Conservation (phyloP, 2,888 invertebrate species). For the Parochlus steinenii region DNA sequence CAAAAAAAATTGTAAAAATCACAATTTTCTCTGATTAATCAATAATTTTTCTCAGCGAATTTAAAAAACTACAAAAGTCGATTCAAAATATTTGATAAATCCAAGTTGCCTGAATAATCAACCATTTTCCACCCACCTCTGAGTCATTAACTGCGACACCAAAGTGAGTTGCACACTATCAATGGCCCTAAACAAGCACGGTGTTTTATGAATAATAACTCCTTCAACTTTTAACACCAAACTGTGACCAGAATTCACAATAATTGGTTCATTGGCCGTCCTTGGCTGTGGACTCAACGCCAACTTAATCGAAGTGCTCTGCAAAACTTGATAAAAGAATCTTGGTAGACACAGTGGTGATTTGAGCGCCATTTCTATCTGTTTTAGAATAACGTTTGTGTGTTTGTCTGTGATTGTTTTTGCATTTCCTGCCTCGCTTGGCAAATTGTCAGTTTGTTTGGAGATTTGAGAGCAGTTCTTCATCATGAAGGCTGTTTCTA, state of each 20-base stretch:
- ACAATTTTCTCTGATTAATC: too few relatives aligned
- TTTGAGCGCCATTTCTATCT: conserved; percentile 42
- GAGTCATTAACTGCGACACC: conserved; percentile 41
- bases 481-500: conserved; percentile 22
- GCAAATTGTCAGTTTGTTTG: conserved; percentile 23
- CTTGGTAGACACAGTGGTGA: conserved; percentile 54
- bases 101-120: too few relatives aligned
- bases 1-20: too few relatives aligned
- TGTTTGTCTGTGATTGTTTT: conserved; percentile 32
- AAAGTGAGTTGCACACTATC: conserved; percentile 53
- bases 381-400: conserved; percentile 39
- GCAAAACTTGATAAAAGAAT: conserved; percentile 69
- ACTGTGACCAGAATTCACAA: conserved; percentile 67
- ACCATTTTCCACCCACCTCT: conserved; percentile 23
- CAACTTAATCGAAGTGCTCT: conserved; percentile 65
- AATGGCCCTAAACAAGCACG: conserved; percentile 53
- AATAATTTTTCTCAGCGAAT: too few relatives aligned
- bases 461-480: conserved; percentile 25
- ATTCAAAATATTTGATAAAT: too few relatives aligned
- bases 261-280: conserved; percentile 64
- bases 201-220: conserved; percentile 57
- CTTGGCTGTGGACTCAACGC: conserved; percentile 68
- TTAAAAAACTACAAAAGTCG: too few relatives aligned
- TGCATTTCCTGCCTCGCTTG: conserved; percentile 23
- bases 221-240: conserved; percentile 89